A percentile compares a stretch with the other conserved stretches of the same genome.
These are phyloP conservation scores for Antennarius maculatus DNA, from an alignment of 2,797 vertebrate species.

Conservation along the genomic window DNA sequence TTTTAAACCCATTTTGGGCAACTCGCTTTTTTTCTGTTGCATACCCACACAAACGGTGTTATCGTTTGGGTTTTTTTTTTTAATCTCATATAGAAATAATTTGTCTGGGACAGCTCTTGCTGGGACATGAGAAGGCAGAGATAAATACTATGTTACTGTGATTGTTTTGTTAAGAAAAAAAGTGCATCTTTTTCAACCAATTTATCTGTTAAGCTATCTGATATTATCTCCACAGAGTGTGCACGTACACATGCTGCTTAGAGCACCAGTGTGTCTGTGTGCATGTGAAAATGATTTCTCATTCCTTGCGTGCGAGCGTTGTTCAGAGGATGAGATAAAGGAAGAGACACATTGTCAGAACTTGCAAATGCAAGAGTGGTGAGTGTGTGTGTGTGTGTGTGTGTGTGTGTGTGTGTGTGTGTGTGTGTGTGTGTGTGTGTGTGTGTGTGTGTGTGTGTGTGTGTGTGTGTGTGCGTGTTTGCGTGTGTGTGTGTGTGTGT, in stretches of 20 bases:
- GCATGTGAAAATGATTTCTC: slow-evolving; percentile 66
- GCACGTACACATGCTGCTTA: slow-evolving; percentile 76
- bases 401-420: slow-evolving; percentile 27
- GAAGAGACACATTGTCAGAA: slow-evolving; percentile 51
- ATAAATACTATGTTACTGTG: slow-evolving; percentile 84
- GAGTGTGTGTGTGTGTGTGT: slow-evolving; percentile 23
- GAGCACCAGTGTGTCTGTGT: slow-evolving; percentile 73
- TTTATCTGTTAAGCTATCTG: slow-evolving; percentile 80
- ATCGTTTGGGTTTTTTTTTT: slow-evolving; percentile 36
- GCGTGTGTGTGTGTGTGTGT: slow-evolving; percentile 20
- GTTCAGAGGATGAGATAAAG: slow-evolving; percentile 49
- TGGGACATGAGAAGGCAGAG: slow-evolving; percentile 70
- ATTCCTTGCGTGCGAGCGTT: slow-evolving; percentile 40
- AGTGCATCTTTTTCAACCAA: slow-evolving; percentile 85
- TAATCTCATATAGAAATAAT: slow-evolving; percentile 71
- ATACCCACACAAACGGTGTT: slow-evolving; percentile 66
- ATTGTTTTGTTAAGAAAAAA: slow-evolving; percentile 83
- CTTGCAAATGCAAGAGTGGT: slow-evolving; percentile 50
- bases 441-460: slow-evolving; percentile 27
- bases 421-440: slow-evolving; percentile 37
- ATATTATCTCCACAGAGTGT: slow-evolving; percentile 80
- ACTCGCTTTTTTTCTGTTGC: slow-evolving; percentile 69
- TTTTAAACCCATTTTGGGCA: slow-evolving; percentile 65
- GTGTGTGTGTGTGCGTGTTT: slow-evolving; percentile 20
- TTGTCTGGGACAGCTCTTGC: slow-evolving; percentile 77